Conservation (phyloP, 1,140 invertebrate species). For the Drepana arcuata region DNA sequence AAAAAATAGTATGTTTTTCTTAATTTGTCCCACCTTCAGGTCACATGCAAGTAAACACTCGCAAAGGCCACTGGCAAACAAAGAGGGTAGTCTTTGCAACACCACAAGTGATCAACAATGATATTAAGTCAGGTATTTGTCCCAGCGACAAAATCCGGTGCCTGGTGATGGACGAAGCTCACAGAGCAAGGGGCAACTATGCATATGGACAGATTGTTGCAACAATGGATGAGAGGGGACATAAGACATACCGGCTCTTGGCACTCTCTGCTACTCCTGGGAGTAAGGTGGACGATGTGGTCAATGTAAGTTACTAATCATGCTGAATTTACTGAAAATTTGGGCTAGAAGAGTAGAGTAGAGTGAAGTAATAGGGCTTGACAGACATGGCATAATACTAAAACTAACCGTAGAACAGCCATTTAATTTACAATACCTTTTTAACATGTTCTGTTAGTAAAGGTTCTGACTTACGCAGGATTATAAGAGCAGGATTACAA, state of each 20-base stretch:
- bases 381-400: no score
- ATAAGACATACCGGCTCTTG: constrained; percentile 84
- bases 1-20: neutral
- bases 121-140: constrained; percentile 82
- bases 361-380: no score
- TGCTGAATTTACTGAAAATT: no score
- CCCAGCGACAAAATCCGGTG: constrained; percentile 79
- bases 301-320: constrained; percentile 72
- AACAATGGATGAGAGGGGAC: constrained; percentile 74
- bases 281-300: constrained; percentile 85
- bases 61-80: constrained; percentile 77
- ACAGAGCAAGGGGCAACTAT: constrained; percentile 91
- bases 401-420: no score
- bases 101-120: constrained; percentile 93
- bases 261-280: constrained; percentile 98
- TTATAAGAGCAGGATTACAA: no score
- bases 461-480: no score
- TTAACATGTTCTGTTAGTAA: no score
- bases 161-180: constrained; percentile 95
- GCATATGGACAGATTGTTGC: constrained; percentile 91
- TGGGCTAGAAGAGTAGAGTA: no score
- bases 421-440: no score
- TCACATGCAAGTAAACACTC: constrained; percentile 48
- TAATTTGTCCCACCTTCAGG: constrained; percentile 33
- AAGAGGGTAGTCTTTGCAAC: constrained; percentile 95